phyloP scores from a whole-genome alignment of 1,140 invertebrate genomes.

The Camponotus vicinus region DNA sequence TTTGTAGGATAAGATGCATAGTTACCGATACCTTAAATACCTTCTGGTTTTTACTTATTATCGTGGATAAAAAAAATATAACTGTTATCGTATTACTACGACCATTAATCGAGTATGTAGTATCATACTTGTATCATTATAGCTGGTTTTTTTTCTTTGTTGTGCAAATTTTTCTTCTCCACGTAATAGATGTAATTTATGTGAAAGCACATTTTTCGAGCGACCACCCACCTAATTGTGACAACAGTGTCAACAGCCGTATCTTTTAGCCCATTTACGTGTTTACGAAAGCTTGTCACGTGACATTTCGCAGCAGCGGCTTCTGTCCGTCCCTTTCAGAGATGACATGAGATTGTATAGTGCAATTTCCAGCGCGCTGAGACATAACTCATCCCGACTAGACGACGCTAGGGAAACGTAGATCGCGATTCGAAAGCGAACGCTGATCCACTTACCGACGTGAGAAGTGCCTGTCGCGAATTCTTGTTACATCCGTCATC shows the following conservation, averaged over 20 bases:
- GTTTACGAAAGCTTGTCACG: slow-evolving; percentile 3
- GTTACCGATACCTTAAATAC: slow-evolving; percentile 13
- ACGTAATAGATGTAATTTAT: not conserved
- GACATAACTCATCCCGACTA: slow-evolving; percentile 19
- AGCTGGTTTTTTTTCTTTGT: not conserved
- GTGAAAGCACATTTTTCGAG: not conserved
- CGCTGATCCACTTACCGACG: not conserved
- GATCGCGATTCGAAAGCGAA: not conserved
- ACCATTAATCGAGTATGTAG: not conserved
- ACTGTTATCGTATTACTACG: not conserved
- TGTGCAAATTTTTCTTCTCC: not conserved
- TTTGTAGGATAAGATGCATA: not conserved
- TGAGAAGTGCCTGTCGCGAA: slow-evolving; percentile 19
- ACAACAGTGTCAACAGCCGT: not conserved
- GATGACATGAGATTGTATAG: not conserved
- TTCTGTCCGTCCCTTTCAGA: slow-evolving; percentile 25
- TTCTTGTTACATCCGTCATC: slow-evolving; percentile 64
- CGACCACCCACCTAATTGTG: not conserved
- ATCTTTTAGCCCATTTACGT: not conserved
- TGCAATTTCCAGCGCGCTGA: slow-evolving; percentile 10
- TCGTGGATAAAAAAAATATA: not conserved
- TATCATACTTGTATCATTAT: not conserved
- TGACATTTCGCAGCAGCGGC: not conserved
- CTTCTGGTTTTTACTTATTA: not conserved
- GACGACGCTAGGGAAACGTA: not conserved